Conservation (phyloP, 2,113 vertebrate species). For the Pristiophorus japonicus region DNA sequence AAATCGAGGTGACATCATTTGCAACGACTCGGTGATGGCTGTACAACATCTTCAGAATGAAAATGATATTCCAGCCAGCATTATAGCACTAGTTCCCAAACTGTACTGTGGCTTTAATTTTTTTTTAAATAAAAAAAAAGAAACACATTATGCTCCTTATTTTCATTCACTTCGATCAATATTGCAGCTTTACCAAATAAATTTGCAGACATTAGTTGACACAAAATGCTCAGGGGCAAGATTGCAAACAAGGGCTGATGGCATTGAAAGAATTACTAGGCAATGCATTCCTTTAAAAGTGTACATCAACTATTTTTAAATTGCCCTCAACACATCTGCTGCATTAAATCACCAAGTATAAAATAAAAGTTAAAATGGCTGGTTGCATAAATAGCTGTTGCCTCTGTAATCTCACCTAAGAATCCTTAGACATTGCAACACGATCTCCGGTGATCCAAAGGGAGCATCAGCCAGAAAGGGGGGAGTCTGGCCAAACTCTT, state of each 20-base stretch:
- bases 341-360: conserved; percentile 11
- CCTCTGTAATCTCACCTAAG: conserved; percentile 25
- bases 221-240: background rate
- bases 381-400: conserved; percentile 17
- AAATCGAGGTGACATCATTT: conserved; percentile 8
- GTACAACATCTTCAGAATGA: conserved; percentile 18
- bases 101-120: background rate
- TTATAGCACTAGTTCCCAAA: background rate
- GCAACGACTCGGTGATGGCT: background rate
- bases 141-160: background rate
- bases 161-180: background rate
- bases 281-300: conserved; percentile 12
- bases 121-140: background rate
- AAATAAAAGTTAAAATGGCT: conserved; percentile 30
- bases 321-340: conserved; percentile 8
- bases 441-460: conserved; percentile 27
- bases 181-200: background rate
- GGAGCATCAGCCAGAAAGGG: background rate
- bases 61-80: conserved; percentile 29
- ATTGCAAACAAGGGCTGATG: background rate
- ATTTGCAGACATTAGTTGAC: background rate
- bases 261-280: background rate
- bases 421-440: conserved; percentile 16
- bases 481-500: conserved; percentile 31
- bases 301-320: conserved; percentile 13